Conservation (phyloP, 2,797 vertebrate genomes). For the Poecilia picta region DNA sequence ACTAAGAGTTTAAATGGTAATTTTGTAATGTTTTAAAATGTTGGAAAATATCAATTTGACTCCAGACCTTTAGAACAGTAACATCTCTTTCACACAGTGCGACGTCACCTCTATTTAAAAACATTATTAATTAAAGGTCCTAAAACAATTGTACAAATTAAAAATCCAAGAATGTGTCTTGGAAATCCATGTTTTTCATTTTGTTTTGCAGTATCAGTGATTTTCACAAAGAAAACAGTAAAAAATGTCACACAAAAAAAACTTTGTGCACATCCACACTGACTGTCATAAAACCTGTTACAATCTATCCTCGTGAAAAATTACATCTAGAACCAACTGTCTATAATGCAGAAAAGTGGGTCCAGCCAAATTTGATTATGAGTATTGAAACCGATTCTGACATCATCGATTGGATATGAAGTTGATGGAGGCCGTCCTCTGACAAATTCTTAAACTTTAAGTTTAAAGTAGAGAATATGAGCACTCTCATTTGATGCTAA, state of each 20-base stretch:
- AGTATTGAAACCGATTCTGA: background rate
- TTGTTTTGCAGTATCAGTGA: background rate
- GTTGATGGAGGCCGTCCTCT: background rate
- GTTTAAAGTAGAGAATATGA: background rate
- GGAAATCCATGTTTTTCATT: background rate
- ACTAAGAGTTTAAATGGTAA: background rate
- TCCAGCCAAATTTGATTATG: background rate
- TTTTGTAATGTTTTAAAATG: background rate
- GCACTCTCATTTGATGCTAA: background rate
- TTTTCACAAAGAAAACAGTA: background rate
- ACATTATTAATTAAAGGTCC: background rate
- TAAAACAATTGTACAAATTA: background rate
- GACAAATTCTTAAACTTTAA: background rate
- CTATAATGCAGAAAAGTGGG: constrained; percentile 23
- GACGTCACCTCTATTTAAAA: background rate
- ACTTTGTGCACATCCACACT: background rate
- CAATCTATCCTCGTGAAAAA: constrained; percentile 18
- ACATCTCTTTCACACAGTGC: background rate
- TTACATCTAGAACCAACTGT: constrained; percentile 27
- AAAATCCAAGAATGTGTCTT: background rate
- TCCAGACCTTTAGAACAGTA: background rate
- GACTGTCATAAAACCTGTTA: constrained; percentile 3
- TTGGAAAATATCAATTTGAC: background rate
- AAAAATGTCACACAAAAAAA: background rate
- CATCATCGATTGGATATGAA: background rate